Base-by-base conservation (phyloP, 2,888 invertebrate genomes). In the Hermaeophaga mercurialis region DNA sequence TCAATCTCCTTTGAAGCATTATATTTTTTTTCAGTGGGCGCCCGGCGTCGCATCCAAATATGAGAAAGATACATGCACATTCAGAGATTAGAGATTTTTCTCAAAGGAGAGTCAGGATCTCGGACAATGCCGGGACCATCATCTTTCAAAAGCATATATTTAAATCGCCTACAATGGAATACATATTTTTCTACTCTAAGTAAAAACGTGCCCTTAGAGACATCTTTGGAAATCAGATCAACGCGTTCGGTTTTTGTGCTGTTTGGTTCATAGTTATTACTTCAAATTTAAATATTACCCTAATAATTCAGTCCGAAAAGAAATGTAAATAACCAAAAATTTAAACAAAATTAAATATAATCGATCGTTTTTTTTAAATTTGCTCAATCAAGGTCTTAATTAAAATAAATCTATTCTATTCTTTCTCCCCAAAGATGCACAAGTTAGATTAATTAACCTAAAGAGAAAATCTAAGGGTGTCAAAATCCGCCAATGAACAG, bases 141-240 rank as follows among this genome's bases (percentile, higher is more conserved):
- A 56, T 59, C 45, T 26, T 34, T 45, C 67, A 66, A 68, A 69
- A 68, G 67, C 66, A 43, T 46, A 72, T 72, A 72, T 72, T 72
- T 71, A 73, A 72, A 73, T 73, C 70, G 60, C 62, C 63, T 58
- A 72, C 73, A 72, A 73, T 72, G 67, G 68, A 66, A 70, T 71
- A 73, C 73, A 73, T 71, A 74, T 73, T 73, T 73, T 73, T 71
- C 69, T 72, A 73, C 73, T 73, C 68, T 65, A 56, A 55, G 53
- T 47, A 54, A 56, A 58, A 63, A 63, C 62, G 65, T 65, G 63
- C 34, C 45, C 46, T 17, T 46, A 11, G 41, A 54, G 59, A 59
- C 57, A 62, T 61, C 59, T 58, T 54, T 48, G 36, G 41, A 44
- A 54, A 58, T 54, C 54, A 54, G 46, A 61, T 43, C 33, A 41